Percentiles rank a stretch among this genome's conserved stretches.
Evolutionary conservation across 2,888 invertebrate genomes (phyloP).

Genomic region (Drosophila demipolita): DNA sequence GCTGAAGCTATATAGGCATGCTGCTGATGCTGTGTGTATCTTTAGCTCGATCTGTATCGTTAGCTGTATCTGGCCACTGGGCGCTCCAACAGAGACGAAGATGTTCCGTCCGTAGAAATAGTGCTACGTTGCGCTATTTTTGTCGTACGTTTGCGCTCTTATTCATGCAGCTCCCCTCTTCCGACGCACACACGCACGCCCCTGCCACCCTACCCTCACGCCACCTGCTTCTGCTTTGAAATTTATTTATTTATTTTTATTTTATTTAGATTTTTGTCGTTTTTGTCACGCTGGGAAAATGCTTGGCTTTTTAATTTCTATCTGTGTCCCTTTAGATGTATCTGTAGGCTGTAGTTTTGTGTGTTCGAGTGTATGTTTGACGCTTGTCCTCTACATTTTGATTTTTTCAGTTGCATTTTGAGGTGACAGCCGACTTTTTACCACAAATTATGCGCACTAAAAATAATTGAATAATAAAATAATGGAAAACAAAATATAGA

Average conservation of each 20-base stretch:
- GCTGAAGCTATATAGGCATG: constrained; percentile 14
- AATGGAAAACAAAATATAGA: constrained; percentile 1
- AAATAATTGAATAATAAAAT: constrained; percentile 65
- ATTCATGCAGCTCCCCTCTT: constrained; percentile 58
- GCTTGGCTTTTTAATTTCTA: constrained; percentile 37
- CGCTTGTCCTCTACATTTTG: constrained; percentile 23
- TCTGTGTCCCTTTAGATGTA: constrained; percentile 21
- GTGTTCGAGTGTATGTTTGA: constrained; percentile 18
- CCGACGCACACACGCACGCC: neutral
- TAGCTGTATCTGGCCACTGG: constrained; percentile 55
- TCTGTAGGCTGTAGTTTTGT: constrained; percentile 21
- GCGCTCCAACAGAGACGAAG: constrained; percentile 49
- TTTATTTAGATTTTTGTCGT: constrained; percentile 38
- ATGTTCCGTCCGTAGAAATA: constrained; percentile 75
- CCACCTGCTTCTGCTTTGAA: constrained; percentile 51
- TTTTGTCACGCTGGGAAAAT: constrained; percentile 50
- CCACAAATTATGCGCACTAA: constrained; percentile 80
- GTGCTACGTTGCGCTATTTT: constrained; percentile 82
- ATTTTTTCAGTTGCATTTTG: constrained; percentile 75
- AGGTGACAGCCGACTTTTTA: constrained; percentile 75
- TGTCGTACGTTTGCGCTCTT: constrained; percentile 78
- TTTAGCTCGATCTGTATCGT: constrained; percentile 28
- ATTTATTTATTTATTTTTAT: constrained; percentile 52
- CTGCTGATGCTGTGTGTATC: constrained; percentile 21
- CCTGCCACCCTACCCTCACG: neutral